phyloP scores from a whole-genome alignment of 2,797 vertebrate species.

The Girardinus metallicus region DNA sequence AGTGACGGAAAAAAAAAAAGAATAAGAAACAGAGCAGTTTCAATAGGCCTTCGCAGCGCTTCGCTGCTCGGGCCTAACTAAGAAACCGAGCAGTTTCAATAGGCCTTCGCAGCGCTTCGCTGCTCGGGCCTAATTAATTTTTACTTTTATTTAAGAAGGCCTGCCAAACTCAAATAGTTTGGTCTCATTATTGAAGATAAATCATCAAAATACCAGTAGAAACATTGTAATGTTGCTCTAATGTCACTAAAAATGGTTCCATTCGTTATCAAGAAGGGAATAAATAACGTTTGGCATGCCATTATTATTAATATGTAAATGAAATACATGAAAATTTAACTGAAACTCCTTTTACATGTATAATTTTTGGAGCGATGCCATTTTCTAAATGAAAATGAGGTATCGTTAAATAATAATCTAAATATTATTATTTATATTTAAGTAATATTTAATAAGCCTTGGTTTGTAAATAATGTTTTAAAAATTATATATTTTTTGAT shows the following conservation, averaged over 20 bases:
- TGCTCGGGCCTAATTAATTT: too few species aligned
- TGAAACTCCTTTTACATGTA: not conserved
- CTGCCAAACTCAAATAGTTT: not conserved
- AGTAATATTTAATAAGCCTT: not conserved
- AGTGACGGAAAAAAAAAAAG: too few species aligned
- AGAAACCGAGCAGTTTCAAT: too few species aligned
- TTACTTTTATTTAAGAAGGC: not conserved
- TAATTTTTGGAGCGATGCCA: not conserved
- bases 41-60: too few species aligned
- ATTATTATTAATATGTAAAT: not conserved
- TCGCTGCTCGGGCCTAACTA: too few species aligned
- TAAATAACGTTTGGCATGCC: not conserved
- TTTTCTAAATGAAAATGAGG: too few species aligned
- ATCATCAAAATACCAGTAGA: not conserved
- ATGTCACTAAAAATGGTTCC: not conserved
- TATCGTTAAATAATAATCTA: too few species aligned
- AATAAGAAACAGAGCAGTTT: too few species aligned
- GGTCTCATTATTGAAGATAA: not conserved
- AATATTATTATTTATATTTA: not conserved
- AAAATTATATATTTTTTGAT: not conserved
- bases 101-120: too few species aligned
- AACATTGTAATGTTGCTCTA: not conserved
- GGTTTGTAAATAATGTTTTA: not conserved
- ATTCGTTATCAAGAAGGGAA: not conserved
- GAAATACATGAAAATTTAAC: not conserved